Percentiles rank a stretch among this genome's conserved stretches.
These are phyloP conservation scores for Calypte anna DNA, from an alignment of 2,113 vertebrate species.

Conservation along the genomic window DNA sequence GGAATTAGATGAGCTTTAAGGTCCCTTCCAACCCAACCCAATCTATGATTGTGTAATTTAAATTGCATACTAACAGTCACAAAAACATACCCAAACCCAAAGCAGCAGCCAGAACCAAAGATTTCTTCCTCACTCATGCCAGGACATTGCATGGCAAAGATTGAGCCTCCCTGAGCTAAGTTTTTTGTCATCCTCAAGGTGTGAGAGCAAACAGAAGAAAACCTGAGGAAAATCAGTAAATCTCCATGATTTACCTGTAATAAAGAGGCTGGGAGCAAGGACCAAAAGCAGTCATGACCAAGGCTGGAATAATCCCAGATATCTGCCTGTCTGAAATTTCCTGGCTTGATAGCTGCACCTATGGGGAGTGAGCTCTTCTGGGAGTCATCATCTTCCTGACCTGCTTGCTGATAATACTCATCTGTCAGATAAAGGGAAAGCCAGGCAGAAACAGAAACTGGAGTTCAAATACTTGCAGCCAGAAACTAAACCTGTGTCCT, in stretches of 20 bases:
- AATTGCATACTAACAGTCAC: not conserved
- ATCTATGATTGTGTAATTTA: too few species aligned
- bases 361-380: accelerated
- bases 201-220: not conserved
- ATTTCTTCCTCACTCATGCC: not conserved
- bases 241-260: not conserved
- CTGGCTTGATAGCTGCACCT: not conserved
- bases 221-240: not conserved
- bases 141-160: not conserved
- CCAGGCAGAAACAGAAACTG: not conserved
- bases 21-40: too few species aligned
- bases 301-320: not conserved
- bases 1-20: too few species aligned
- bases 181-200: not conserved
- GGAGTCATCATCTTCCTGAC: not conserved
- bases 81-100: not conserved
- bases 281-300: not conserved
- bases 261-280: not conserved
- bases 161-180: not conserved
- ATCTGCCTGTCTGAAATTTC: not conserved
- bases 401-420: not conserved
- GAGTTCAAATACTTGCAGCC: not conserved
- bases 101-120: not conserved
- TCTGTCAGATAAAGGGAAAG: too few species aligned
- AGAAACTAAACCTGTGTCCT: accelerated